phyloP scores from a whole-genome alignment of 64 coral and sea anemone genomes.

The Stylophora pistillata region DNA sequence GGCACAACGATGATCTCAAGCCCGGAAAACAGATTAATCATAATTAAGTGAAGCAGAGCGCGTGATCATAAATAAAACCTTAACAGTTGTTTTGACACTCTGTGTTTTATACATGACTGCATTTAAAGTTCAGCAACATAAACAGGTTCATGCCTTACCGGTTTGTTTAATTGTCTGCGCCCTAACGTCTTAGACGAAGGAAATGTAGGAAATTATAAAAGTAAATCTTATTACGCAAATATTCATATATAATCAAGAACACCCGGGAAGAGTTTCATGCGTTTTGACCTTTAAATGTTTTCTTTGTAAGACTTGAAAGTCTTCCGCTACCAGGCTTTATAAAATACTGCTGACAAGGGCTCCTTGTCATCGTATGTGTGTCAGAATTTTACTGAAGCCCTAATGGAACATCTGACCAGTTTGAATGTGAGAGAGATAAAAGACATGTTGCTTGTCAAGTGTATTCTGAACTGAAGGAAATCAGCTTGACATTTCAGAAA shows the following conservation, averaged over 20 bases:
- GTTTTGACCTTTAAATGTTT: not conserved
- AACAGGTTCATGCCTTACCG: too few relatives aligned
- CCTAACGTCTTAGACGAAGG: too few relatives aligned
- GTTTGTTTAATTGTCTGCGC: too few relatives aligned
- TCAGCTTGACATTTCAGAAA: not conserved
- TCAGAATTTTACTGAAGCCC: not conserved
- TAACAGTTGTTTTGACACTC: too few relatives aligned
- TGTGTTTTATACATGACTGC: too few relatives aligned
- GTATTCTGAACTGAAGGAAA: not conserved
- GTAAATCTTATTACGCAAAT: not conserved
- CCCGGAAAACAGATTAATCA: too few relatives aligned
- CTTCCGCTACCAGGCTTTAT: not conserved
- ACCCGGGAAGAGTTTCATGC: not conserved
- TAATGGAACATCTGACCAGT: not conserved
- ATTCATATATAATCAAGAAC: not conserved
- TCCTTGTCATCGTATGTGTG: not conserved
- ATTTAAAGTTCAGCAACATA: too few relatives aligned
- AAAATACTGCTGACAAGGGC: not conserved
- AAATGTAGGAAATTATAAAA: too few relatives aligned
- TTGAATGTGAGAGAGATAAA: not conserved
- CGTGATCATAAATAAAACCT: too few relatives aligned
- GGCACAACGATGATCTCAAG: too few relatives aligned
- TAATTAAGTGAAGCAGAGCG: too few relatives aligned
- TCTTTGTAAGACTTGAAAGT: not conserved
- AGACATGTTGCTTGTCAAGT: not conserved